Base-by-base conservation (phyloP, 53 echinoderm and acorn worm species). In the Holothuria scabra region DNA sequence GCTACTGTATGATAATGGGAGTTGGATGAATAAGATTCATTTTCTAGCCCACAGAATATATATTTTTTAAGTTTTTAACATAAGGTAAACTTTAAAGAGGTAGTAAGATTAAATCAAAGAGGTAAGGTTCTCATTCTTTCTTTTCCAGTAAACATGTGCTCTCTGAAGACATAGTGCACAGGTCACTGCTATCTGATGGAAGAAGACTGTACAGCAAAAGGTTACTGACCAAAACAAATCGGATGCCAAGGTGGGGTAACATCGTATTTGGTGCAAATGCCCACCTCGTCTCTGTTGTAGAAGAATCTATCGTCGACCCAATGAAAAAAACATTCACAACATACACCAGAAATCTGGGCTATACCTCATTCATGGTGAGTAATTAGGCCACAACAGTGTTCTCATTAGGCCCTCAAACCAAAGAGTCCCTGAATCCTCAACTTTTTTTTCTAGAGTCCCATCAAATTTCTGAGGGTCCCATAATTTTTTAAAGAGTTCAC, bases 321-420 rank as follows among this genome's bases (percentile, higher is more conserved):
- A 86, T 90, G 21, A 85, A 80, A 56, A 93, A 91, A 67, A 90
- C 88, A 1, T 33, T 96, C 25, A 96, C 96, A 10, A 93, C 93
- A 3, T 96, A 96, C 65, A 96, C 96, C 24, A 84, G 90, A 56
- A 96, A 96, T 66, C 72, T 96, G 10, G 96, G 93, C 26, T 93
- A 89, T 67, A 86, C 86, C 28, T 88, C 80, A 80, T 90, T 96
- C 35, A 96, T 96, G 96, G 96, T 93, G 46, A 90, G 96, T 75
- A 3, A 3, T 16, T 4, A 52, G 52, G 10, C 5, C 5, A 10
- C 5, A 7, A 10, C n/a, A n/a, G n/a, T n/a, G n/a, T n/a, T n/a
- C n/a, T n/a, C n/a, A n/a, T n/a, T n/a, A n/a, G n/a, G n/a, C n/a
- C n/a, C n/a, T n/a, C n/a, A n/a, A n/a, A n/a, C n/a, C n/a, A n/a